phyloP scores from a whole-genome alignment of 1,140 invertebrate genomes.

The Drosophila lacertosa region DNA sequence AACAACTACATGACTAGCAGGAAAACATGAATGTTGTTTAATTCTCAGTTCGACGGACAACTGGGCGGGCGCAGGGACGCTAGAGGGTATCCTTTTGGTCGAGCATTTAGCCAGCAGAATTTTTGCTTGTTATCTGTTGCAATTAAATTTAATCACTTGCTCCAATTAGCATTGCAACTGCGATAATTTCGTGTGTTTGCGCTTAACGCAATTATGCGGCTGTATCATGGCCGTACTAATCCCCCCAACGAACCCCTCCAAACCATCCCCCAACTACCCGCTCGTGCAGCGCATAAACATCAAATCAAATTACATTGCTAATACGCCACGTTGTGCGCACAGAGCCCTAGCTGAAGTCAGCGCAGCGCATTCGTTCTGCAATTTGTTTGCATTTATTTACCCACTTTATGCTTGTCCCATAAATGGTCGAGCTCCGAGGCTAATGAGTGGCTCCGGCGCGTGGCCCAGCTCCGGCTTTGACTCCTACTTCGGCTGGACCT shows the following conservation, averaged over 20 bases:
- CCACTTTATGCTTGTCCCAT: constrained; percentile 58
- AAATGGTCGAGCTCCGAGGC: constrained; percentile 35
- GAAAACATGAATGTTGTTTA: neutral
- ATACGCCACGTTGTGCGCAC: constrained; percentile 67
- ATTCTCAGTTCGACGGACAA: too few species aligned
- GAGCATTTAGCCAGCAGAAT: constrained; percentile 9
- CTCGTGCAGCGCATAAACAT: constrained; percentile 59
- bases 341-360: constrained; percentile 14
- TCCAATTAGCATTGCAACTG: constrained; percentile 76
- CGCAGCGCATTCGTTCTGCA: constrained; percentile 35
- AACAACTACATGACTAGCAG: constrained; percentile 25
- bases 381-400: constrained; percentile 75
- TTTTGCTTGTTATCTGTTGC: constrained; percentile 65
- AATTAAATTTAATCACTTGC: constrained; percentile 78
- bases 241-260: neutral
- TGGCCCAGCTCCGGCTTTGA: neutral
- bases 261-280: neutral
- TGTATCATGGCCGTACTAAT: constrained; percentile 39
- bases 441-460: constrained; percentile 40
- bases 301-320: constrained; percentile 81
- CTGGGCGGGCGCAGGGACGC: too few species aligned
- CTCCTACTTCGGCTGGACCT: neutral
- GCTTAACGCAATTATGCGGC: constrained; percentile 67
- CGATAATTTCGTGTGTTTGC: constrained; percentile 62
- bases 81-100: constrained; percentile 10